Base-by-base conservation (phyloP, 2,113 vertebrate genomes). In the Cepphus grylle region DNA sequence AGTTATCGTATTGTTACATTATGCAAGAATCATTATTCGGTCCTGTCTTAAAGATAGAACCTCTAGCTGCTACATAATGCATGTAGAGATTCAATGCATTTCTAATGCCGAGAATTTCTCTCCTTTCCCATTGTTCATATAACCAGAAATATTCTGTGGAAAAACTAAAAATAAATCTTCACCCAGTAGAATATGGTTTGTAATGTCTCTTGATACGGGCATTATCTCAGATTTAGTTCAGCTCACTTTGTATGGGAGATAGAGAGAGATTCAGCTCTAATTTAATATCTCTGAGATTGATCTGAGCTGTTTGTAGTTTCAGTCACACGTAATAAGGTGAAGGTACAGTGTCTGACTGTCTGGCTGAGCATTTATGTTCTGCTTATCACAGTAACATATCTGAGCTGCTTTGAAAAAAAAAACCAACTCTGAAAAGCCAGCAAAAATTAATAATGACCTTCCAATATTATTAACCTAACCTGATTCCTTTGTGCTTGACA, bases 141-240 rank as follows among this genome's bases (percentile, higher is more conserved):
- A 88, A 92, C 53, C 53, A 97, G 81, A 96, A 94, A 93, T 85
- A 85, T 91, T 93, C 81, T 66, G 86, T 89, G 70, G 49, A 87
- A 96, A 96, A 97, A 89, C 95, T 94, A 89, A 96, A 94, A 96
- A 94, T 94, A 97, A 96, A 97, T 92, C 91, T 95, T 91, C 79
- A 63, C 45, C 62, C 30, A 63, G 58, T 11, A 78, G 80, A 94
- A 91, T 95, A 49, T 36, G 36, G 42, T 92, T 88, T 93, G 72
- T 88, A 94, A 95, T 91, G 63, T 94, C 76, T 93, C 65, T 66
- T 94, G 92, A 94, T 95, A 73, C 26, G 59, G 69, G 42, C 67
- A 94, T 95, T 96, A 88, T 67, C 87, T 96, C 79, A 88, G 77
- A 90, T 73, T 94, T 85, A 86, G 40, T 77, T 93, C 86, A 38